phyloP scores from a whole-genome alignment of 2,888 invertebrate genomes.

The Odontocerum albicorne region DNA sequence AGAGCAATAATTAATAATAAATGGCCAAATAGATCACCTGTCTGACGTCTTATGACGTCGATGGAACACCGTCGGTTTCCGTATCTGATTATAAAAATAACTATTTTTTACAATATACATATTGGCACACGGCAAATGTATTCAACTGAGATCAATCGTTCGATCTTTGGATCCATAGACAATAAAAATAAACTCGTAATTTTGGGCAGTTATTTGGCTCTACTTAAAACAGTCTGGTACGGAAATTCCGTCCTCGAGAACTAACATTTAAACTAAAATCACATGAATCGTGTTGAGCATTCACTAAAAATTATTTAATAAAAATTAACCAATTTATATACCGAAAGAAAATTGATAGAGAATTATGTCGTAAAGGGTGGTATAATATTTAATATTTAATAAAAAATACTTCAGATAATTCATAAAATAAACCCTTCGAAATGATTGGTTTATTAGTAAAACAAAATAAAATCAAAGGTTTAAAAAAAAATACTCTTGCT shows the following conservation, averaged over 20 bases:
- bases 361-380: too few species aligned
- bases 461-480: too few species aligned
- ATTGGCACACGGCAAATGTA: slow-evolving; percentile 29
- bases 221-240: slow-evolving; percentile 12
- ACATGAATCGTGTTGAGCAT: slow-evolving; percentile 22
- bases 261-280: slow-evolving; percentile 30
- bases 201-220: slow-evolving; percentile 17
- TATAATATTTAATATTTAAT: too few species aligned
- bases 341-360: too few species aligned
- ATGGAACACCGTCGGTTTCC: slow-evolving; percentile 1
- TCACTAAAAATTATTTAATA: too few species aligned
- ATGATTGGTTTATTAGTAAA: too few species aligned
- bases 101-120: slow-evolving; percentile 23
- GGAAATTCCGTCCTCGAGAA: neutral
- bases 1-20: slow-evolving; percentile 10
- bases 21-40: slow-evolving; percentile 30
- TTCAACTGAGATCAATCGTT: slow-evolving; percentile 33
- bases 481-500: too few species aligned
- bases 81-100: slow-evolving; percentile 6
- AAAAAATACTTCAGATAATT: too few species aligned
- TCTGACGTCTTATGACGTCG: slow-evolving; percentile 1
- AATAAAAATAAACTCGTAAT: slow-evolving; percentile 13
- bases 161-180: slow-evolving; percentile 30
- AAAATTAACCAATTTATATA: too few species aligned
- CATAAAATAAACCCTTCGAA: too few species aligned